Evolutionary conservation across 1,140 invertebrate genomes (phyloP).

Genomic region (Drosophila varians): DNA sequence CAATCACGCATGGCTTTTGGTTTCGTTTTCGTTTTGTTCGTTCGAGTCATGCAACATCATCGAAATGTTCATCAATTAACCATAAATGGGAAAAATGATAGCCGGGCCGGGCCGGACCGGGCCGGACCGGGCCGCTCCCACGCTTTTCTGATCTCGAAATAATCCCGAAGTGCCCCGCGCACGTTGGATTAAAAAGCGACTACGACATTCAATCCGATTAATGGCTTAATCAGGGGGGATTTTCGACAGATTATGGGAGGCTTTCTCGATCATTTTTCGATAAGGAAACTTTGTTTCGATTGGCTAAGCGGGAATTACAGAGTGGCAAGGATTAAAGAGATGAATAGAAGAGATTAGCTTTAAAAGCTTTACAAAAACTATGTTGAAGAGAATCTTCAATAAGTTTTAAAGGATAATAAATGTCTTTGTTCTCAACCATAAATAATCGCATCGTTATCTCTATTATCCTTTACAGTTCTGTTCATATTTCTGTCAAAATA

Average conservation of each 20-base stretch:
- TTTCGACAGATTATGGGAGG: neutral
- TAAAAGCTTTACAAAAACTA: no score
- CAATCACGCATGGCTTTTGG: constrained; percentile 13
- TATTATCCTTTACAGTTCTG: constrained; percentile 47
- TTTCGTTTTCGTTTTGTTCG: neutral
- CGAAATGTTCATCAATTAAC: constrained; percentile 15
- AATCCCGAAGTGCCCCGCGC: neutral
- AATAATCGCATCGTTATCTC: neutral
- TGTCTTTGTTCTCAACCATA: no score
- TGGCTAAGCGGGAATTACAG: neutral
- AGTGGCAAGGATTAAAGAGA: no score
- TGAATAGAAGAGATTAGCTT: no score
- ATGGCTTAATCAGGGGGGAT: no score
- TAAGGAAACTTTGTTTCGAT: neutral
- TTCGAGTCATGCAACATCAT: constrained; percentile 14
- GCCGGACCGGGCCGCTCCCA: constrained; percentile 26
- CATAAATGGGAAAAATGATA: constrained; percentile 16
- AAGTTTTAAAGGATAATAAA: no score
- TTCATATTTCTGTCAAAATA: constrained; percentile 81
- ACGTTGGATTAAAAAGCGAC: no score
- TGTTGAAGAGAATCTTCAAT: no score
- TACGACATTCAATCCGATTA: constrained; percentile 3
- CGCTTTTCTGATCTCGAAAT: constrained; percentile 10
- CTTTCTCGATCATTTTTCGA: neutral
- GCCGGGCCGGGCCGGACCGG: no score